phyloP scores from a whole-genome alignment of 2,797 vertebrate genomes.

The Neopelma chrysocephalum region DNA sequence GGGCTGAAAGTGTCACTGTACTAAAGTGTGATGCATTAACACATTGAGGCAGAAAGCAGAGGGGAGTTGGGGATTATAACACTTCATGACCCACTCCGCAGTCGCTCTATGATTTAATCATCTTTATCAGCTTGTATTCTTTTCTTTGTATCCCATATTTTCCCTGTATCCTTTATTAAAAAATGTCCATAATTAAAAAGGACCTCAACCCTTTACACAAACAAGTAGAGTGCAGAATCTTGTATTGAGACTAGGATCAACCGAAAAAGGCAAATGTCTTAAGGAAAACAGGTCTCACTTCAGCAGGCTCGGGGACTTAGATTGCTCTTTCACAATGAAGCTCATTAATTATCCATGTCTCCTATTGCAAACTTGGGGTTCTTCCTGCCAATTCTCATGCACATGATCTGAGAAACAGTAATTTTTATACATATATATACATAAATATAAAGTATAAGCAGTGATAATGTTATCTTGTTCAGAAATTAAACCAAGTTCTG shows the following conservation, averaged over 20 bases:
- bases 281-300: not conserved
- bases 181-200: conserved; percentile 17
- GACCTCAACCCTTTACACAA: not conserved
- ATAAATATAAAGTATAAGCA: not conserved
- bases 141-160: conserved; percentile 42
- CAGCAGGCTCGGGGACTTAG: not conserved
- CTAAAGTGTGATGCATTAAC: conserved; percentile 74
- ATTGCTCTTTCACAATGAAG: not conserved
- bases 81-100: conserved; percentile 66
- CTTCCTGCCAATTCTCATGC: not conserved
- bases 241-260: not conserved
- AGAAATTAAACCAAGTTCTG: not conserved
- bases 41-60: conserved; percentile 72
- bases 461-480: not conserved
- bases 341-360: not conserved
- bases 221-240: not conserved
- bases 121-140: conserved; percentile 70
- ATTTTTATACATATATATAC: not conserved
- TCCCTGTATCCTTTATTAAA: conserved; percentile 35
- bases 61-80: conserved; percentile 72
- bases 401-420: not conserved
- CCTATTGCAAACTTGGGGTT: not conserved
- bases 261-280: conserved; percentile 23
- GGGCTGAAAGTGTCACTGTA: conserved; percentile 73
- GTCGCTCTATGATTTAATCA: conserved; percentile 67